Conservation (phyloP, 2,113 vertebrate species). For the Eulacestoma nigropectus region DNA sequence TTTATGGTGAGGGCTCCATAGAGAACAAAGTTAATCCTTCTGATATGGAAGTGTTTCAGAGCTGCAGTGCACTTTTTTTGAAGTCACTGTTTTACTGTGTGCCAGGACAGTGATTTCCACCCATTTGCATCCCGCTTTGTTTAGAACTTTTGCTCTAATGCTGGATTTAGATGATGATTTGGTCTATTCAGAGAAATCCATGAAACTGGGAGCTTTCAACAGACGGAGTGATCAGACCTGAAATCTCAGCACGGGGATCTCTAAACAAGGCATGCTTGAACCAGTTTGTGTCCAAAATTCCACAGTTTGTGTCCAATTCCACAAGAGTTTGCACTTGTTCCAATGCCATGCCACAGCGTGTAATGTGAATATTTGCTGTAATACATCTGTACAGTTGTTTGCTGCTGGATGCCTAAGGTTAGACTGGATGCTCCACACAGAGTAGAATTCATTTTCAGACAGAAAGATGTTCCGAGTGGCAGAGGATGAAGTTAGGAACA, state of each 20-base stretch:
- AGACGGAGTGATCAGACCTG: neutral
- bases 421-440: neutral
- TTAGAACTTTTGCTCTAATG: neutral
- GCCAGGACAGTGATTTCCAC: neutral
- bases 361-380: slow-evolving; percentile 9
- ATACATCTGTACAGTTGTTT: slow-evolving; percentile 28
- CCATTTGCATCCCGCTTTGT: neutral
- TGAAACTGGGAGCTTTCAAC: neutral
- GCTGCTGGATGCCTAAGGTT: slow-evolving; percentile 9
- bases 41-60: neutral
- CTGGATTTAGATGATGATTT: neutral
- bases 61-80: neutral
- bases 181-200: neutral
- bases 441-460: neutral
- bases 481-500: neutral
- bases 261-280: neutral
- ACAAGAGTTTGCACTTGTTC: neutral
- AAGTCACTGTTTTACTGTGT: neutral
- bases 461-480: neutral
- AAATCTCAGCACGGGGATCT: slow-evolving; percentile 18
- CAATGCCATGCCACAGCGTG: neutral
- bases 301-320: no score
- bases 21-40: slow-evolving; percentile 5
- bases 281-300: slow-evolving; percentile 1
- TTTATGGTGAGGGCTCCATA: neutral